These are phyloP conservation scores for Allacma fusca DNA, from an alignment of 2,888 invertebrate genomes.

Conservation along the genomic window DNA sequence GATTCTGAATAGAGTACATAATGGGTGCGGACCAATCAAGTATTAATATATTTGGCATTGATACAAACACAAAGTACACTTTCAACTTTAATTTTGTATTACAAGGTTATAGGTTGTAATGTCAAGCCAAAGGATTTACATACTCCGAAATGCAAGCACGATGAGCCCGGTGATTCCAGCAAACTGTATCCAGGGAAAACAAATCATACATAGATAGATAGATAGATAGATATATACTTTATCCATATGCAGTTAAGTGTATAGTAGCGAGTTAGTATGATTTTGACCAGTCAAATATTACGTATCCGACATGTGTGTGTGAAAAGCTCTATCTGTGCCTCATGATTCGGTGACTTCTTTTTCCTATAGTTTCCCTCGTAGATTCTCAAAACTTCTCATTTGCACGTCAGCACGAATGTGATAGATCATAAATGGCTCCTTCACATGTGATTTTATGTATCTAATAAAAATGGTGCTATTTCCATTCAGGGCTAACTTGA, in stretches of 20 bases:
- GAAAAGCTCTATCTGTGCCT: no score
- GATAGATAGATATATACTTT: not conserved
- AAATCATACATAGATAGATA: not conserved
- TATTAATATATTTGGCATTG: not conserved
- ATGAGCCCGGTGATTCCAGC: slow-evolving; percentile 21
- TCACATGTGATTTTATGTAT: no score
- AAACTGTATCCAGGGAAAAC: slow-evolving; percentile 23
- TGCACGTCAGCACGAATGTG: no score
- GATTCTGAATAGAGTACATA: not conserved
- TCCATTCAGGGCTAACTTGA: no score
- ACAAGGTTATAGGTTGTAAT: not conserved
- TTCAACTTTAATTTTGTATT: no score
- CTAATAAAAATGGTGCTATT: no score
- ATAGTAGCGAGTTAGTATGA: not conserved
- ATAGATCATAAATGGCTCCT: no score
- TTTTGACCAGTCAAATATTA: not conserved
- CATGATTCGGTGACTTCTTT: no score
- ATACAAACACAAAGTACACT: not conserved
- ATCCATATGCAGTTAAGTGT: not conserved
- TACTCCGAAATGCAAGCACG: slow-evolving; percentile 20
- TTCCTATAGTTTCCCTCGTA: no score
- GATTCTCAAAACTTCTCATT: no score
- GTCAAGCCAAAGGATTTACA: not conserved
- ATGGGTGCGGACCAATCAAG: not conserved
- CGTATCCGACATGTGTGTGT: no score